These are phyloP conservation scores for Steatornis caripensis DNA, from an alignment of 2,113 vertebrate species.

Conservation along the genomic window DNA sequence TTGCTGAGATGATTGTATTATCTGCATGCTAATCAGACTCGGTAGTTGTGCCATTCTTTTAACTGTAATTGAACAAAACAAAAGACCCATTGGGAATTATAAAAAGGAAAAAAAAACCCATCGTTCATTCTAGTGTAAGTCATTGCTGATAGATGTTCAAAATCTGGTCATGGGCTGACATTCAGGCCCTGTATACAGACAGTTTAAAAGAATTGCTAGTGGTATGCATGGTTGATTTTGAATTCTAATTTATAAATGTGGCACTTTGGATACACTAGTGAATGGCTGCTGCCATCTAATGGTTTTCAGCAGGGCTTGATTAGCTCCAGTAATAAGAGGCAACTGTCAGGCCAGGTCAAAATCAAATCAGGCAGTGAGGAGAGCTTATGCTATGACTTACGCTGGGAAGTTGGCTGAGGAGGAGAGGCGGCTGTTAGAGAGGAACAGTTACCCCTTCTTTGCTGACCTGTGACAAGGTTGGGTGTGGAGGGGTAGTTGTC, in stretches of 20 bases:
- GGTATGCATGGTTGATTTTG: slow-evolving; percentile 8
- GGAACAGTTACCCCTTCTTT: neutral
- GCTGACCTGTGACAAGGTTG: neutral
- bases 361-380: neutral
- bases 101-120: neutral
- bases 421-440: neutral
- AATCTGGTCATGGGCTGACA: neutral
- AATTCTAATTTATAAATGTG: neutral
- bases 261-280: neutral
- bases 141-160: neutral
- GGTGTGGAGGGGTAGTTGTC: neutral
- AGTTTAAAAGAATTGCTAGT: neutral
- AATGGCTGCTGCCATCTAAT: slow-evolving; percentile 55
- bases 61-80: slow-evolving; percentile 17
- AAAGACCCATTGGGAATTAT: neutral
- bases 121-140: neutral
- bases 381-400: neutral
- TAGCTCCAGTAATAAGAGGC: neutral
- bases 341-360: neutral
- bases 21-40: neutral
- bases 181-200: neutral
- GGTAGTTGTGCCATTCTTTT: neutral
- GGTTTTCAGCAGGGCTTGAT: slow-evolving; percentile 11
- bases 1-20: slow-evolving; percentile 5
- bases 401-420: neutral